Evolutionary conservation across 2,888 invertebrate genomes (phyloP), one percentile per base, ranked within the genome.

Genomic region (Meliscaeva auricollis): DNA sequence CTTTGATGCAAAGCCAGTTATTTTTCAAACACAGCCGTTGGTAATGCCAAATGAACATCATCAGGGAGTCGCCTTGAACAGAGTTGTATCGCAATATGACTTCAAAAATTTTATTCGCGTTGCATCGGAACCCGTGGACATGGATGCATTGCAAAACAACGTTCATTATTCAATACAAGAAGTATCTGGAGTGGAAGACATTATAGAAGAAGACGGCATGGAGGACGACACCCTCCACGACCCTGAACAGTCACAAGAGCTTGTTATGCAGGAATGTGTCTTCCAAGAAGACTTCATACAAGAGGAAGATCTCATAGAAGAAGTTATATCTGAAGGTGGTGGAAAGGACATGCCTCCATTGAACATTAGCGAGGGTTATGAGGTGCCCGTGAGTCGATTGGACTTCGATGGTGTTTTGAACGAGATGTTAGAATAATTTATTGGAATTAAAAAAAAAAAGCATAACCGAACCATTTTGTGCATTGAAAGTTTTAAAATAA

Each of bases 241-340:
- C 0, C 26, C 9, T 44, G 62, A 52, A 2, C 15, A 4, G 13
- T 6, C n/a, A 0, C 32, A 69, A 46, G 78, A 75, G 15, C n/a
- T 60, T 11, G 50, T 44, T 8, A 9, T 73, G 7, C 62, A 78
- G 9, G 83, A 78, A 3, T 79, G 80, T 13, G 68, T 68, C 6
- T 84, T 66, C n/a, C 38, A 79, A 41, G 52, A 79, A 48, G 58
- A 72, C 15, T 44, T 26, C 8, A 70, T 75, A 35, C 79, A 78
- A 5, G 84, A 79, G 0, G 84, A 79, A 15, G 80, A 80, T 48
- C 17, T 84, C 7, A 84, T 84, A 5, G 84, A 84, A 60, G 84
- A 84, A 72, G 80, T 84, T 2, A 75, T 84, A 2, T 9, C 80
- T 17, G 72, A 79, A n/a, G 72, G 38, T 1, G 20, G 35, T 2